These are phyloP conservation scores for Upupa epops DNA, from an alignment of 2,113 vertebrate species.

Conservation along the genomic window DNA sequence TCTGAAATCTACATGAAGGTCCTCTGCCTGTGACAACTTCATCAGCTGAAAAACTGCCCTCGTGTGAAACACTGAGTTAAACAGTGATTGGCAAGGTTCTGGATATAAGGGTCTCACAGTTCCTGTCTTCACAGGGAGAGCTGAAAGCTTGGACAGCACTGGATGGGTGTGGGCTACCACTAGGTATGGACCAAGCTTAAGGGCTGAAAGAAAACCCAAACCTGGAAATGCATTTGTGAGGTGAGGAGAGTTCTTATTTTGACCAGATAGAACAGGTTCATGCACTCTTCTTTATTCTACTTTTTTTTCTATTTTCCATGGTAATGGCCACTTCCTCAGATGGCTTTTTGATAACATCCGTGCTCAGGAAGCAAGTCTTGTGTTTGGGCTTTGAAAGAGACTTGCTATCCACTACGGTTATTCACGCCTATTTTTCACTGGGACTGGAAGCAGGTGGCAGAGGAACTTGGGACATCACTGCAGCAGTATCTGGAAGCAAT, in stretches of 20 bases:
- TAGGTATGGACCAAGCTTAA: neutral
- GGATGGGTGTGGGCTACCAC: neutral
- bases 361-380: neutral
- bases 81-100: neutral
- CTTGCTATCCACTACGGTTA: neutral
- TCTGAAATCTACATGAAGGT: neutral
- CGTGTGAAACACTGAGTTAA: neutral
- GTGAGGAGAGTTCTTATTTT: neutral
- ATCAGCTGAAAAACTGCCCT: neutral
- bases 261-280: neutral
- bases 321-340: neutral
- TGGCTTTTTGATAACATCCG: neutral
- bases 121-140: neutral
- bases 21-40: neutral
- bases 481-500: neutral
- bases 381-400: neutral
- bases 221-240: neutral
- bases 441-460: neutral
- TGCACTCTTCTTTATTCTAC: neutral
- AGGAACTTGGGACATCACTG: neutral
- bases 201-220: neutral
- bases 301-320: neutral
- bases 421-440: neutral
- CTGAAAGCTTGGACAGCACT: neutral
- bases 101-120: neutral